Base-by-base conservation (phyloP, 2,113 vertebrate genomes). In the Vombatus ursinus region DNA sequence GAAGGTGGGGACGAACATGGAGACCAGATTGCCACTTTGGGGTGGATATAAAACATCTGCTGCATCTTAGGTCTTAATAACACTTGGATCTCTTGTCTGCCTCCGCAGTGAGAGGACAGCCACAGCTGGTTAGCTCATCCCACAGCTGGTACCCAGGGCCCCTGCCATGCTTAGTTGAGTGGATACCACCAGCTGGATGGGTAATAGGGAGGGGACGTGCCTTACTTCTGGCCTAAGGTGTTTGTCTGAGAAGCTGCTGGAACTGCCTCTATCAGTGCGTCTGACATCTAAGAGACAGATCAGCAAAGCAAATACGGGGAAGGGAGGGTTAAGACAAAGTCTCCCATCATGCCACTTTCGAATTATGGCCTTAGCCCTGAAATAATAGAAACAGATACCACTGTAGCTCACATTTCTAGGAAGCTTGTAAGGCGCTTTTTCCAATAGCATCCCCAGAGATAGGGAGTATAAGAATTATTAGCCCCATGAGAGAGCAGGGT, bases 1-100 rank as follows among this genome's bases (percentile, higher is more conserved):
- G 49, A 77, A 97, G 96, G 84, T 3, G n/a, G 94, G 94, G 48
- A 90, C 68, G 89, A 97, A 93, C 19, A 49, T 84, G 84, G 96
- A 96, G 90, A 53, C 89, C 54, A 68, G 91, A 91, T n/a, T 37
- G 84, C 96, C 52, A 19, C n/a, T 47, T 95, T 52, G 95, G 95
- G 98, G 57, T 90, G 91, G 97, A 97, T 14, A 50, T 49, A 89
- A 92, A 96, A 96, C 93, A 97, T 96, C 97, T 96, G 97, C 89
- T 96, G 52, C 91, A 52, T 91, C 89, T 94, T 92, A 2, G 1
- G 37, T 96, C 96, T 93, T 84, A 93, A 95, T 10, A 3, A 97
- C 54, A 96, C 92, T 47, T 12, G 14, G 37, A 37, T n/a, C 61
- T 77, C 61, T 44, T 25, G 31, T 94, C 50, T 84, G 53, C 90